Evolutionary conservation across 1,140 invertebrate species (phyloP).

Genomic region (Aphelenchoides besseyi): DNA sequence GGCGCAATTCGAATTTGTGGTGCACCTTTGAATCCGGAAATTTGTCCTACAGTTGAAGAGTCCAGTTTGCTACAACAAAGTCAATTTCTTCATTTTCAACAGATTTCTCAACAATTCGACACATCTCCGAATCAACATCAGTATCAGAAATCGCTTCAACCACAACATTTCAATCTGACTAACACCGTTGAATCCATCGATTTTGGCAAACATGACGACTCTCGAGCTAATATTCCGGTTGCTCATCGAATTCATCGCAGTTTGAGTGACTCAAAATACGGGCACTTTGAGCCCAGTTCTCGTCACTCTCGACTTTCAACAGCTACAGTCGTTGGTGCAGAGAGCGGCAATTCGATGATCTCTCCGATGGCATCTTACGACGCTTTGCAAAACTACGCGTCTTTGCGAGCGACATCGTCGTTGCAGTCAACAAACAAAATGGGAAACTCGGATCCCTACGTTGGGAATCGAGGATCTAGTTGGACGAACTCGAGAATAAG

Average conservation of each 20-base stretch:
- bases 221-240: not conserved
- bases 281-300: not conserved
- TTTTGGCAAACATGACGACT: not conserved
- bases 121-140: not conserved
- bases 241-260: conserved; percentile 50
- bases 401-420: not conserved
- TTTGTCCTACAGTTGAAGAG: not conserved
- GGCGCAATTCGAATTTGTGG: conserved; percentile 21
- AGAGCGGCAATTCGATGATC: too few relatives aligned
- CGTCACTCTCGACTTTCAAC: not conserved
- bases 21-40: conserved; percentile 12
- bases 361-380: not conserved
- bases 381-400: not conserved
- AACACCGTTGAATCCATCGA: not conserved
- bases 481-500: conserved; percentile 34
- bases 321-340: not conserved
- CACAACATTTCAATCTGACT: not conserved
- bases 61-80: conserved; percentile 1
- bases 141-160: not conserved
- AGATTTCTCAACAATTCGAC: not conserved
- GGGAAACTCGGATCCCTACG: conserved; percentile 10
- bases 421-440: conserved; percentile 25
- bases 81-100: too few relatives aligned
- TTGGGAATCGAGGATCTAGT: conserved; percentile 28
- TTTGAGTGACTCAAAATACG: conserved; percentile 53